A percentile compares a stretch with the other conserved stretches of the same genome.
These are phyloP conservation scores for Centropus unirufus DNA, from an alignment of 2,113 vertebrate species.

Conservation along the genomic window DNA sequence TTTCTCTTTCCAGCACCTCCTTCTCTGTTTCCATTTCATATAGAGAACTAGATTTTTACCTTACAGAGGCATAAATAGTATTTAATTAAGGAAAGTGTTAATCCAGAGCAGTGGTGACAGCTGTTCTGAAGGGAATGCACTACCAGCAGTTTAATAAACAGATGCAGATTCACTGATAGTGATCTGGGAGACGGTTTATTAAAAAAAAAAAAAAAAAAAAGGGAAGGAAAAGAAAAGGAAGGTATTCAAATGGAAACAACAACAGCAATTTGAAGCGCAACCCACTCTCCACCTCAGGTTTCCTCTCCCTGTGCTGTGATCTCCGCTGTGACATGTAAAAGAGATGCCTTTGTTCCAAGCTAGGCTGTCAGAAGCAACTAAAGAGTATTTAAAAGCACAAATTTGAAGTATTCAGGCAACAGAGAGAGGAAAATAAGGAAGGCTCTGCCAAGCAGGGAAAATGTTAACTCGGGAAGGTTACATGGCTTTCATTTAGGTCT, in stretches of 20 bases:
- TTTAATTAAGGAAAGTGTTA: neutral
- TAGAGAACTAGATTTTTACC: neutral
- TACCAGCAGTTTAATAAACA: neutral
- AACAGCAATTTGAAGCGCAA: neutral
- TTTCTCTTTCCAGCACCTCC: neutral
- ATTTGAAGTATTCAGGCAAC: neutral
- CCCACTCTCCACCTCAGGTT: neutral
- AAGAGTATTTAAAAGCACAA: neutral
- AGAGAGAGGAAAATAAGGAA: neutral
- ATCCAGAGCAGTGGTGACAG: neutral
- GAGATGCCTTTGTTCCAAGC: neutral
- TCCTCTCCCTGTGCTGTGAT: neutral
- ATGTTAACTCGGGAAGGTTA: neutral
- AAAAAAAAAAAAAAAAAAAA: neutral
- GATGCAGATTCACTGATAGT: neutral
- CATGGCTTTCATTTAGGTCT: neutral
- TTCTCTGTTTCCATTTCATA: neutral
- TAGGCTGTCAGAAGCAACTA: neutral
- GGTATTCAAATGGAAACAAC: neutral
- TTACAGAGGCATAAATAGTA: neutral
- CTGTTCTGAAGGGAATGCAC: neutral
- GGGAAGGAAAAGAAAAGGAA: neutral
- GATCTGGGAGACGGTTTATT: neutral
- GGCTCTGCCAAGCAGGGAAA: neutral
- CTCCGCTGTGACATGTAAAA: neutral